Evolutionary conservation across 1,140 invertebrate species (phyloP).

Genomic region (Coenobita brevimanus): DNA sequence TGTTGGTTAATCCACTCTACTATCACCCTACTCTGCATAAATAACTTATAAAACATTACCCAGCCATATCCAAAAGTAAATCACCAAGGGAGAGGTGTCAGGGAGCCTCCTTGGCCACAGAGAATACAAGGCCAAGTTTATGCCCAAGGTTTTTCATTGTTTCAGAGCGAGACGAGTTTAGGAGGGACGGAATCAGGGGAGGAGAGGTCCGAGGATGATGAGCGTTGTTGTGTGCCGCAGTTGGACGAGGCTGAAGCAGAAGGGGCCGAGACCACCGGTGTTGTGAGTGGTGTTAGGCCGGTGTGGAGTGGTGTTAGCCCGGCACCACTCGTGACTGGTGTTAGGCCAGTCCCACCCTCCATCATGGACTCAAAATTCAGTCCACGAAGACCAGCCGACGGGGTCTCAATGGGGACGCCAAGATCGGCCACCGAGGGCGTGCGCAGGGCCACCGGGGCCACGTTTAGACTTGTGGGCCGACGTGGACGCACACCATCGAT

Average conservation of each 20-base stretch:
- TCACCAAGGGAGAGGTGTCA: too few species aligned
- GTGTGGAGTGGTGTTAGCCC: conserved; percentile 66
- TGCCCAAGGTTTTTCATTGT: too few species aligned
- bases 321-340: conserved; percentile 78
- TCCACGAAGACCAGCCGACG: conserved; percentile 84
- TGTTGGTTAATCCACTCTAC: too few species aligned
- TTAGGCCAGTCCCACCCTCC: conserved; percentile 92
- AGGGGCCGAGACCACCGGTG: conserved; percentile 61
- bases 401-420: conserved; percentile 89
- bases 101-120: too few species aligned
- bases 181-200: conserved; percentile 82
- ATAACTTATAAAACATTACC: too few species aligned
- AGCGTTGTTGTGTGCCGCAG: conserved; percentile 80
- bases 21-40: too few species aligned
- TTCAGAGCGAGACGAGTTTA: conserved; percentile 83
- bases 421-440: conserved; percentile 73
- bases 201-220: conserved; percentile 76
- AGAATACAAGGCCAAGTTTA: too few species aligned
- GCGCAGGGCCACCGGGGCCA: conserved; percentile 60
- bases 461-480: conserved; percentile 70
- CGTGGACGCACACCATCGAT: conserved; percentile 74
- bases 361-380: conserved; percentile 95
- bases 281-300: conserved; percentile 65
- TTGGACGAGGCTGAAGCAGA: conserved; percentile 75
- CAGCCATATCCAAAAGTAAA: too few species aligned